A percentile compares a stretch with the other conserved stretches of the same genome.
Evolutionary conservation across 1,140 invertebrate genomes (phyloP).

Genomic region (Listronotus oregonensis): DNA sequence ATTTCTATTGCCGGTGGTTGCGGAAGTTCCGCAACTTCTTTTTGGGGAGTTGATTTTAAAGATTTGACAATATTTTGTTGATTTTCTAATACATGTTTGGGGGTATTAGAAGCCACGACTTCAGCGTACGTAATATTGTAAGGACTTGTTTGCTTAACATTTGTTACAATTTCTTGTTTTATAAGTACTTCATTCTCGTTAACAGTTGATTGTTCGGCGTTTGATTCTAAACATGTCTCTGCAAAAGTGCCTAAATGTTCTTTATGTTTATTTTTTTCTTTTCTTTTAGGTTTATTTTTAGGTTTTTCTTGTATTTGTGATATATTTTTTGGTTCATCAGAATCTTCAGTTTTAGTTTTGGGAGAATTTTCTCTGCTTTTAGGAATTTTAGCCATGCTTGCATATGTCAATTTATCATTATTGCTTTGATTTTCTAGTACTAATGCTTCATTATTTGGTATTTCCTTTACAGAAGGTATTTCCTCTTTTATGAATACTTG

Average conservation of each 20-base stretch:
- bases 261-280: slow-evolving; percentile 19
- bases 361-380: slow-evolving; percentile 43
- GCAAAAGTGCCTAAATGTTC: neutral
- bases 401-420: slow-evolving; percentile 35
- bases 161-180: slow-evolving; percentile 12
- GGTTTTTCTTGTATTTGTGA: neutral
- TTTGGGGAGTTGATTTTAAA: no score
- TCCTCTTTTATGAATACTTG: neutral
- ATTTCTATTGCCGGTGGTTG: neutral
- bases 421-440: neutral
- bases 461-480: neutral
- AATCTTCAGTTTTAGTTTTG: slow-evolving; percentile 6
- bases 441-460: neutral
- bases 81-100: slow-evolving; percentile 4
- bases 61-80: slow-evolving; percentile 25
- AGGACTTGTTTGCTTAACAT: slow-evolving; percentile 6
- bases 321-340: slow-evolving; percentile 2
- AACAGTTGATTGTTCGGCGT: slow-evolving; percentile 4
- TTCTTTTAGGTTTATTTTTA: neutral
- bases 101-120: slow-evolving; percentile 24
- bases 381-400: slow-evolving; percentile 32
- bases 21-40: neutral
- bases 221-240: neutral
- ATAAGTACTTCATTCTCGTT: slow-evolving; percentile 9
- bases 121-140: slow-evolving; percentile 33